Evolutionary conservation across 2,113 vertebrate genomes (phyloP).

Genomic region (human (Homo sapiens)): GRCh38 chrX:44235501-44236000

Average conservation of each 20-base stretch:
- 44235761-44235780: neutral
- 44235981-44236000: slow-evolving; percentile 31
- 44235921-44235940: neutral
- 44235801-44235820: neutral
- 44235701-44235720: slow-evolving; percentile 27
- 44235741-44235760: neutral
- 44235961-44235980: neutral
- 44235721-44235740: neutral
- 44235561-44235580: slow-evolving; percentile 18
- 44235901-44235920: neutral
- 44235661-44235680: neutral
- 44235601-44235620: slow-evolving; percentile 17
- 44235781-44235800: neutral
- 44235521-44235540: neutral
- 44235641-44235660: slow-evolving; percentile 30
- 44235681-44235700: neutral
- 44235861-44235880: neutral
- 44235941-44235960: neutral
- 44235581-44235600: slow-evolving; percentile 30
- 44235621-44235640: slow-evolving; percentile 41
- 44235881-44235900: neutral
- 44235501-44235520: neutral
- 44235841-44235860: neutral
- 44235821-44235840: neutral
- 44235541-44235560: neutral